These are phyloP conservation scores for Drosophila nr. fundita DNA, from an alignment of 2,888 invertebrate genomes.

Conservation along the genomic window DNA sequence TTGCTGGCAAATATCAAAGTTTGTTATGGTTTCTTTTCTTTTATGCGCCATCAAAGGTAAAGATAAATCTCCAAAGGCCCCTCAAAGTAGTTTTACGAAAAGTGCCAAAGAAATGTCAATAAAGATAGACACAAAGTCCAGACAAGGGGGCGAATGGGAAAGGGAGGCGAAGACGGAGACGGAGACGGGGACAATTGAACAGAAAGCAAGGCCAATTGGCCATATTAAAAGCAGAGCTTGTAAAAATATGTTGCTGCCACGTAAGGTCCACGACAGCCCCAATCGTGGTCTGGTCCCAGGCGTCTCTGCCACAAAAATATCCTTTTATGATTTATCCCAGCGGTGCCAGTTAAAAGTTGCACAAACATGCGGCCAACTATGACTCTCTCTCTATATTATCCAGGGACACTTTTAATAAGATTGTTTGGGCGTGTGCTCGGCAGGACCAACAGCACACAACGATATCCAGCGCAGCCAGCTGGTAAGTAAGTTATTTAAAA, in stretches of 20 bases:
- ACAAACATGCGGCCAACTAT: conserved; percentile 62
- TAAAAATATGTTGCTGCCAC: conserved; percentile 54
- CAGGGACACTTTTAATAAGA: conserved; percentile 73
- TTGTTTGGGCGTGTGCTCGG: conserved; percentile 64
- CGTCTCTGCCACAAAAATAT: conserved; percentile 58
- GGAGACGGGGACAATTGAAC: conserved; percentile 4
- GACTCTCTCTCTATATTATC: conserved; percentile 48
- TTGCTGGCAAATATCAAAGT: conserved; percentile 14
- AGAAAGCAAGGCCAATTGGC: conserved; percentile 43
- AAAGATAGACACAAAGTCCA: conserved; percentile 27
- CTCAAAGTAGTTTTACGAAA: conserved; percentile 64
- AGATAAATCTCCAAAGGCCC: conserved; percentile 51
- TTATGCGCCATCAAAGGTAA: conserved; percentile 54
- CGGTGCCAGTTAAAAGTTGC: conserved; percentile 73
- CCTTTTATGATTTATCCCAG: conserved; percentile 76
- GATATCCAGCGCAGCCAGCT: conserved; percentile 28
- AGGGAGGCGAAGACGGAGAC: neutral
- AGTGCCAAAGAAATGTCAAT: conserved; percentile 67
- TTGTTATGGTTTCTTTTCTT: conserved; percentile 46
- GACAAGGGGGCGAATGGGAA: neutral
- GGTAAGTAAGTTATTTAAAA: conserved; percentile 69
- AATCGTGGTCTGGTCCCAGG: conserved; percentile 3
- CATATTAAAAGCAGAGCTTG: conserved; percentile 56
- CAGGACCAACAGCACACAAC: conserved; percentile 4
- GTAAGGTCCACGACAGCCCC: conserved; percentile 39